Evolutionary conservation across 1,140 invertebrate species (phyloP).

Genomic region (Drosophila hydei): DNA sequence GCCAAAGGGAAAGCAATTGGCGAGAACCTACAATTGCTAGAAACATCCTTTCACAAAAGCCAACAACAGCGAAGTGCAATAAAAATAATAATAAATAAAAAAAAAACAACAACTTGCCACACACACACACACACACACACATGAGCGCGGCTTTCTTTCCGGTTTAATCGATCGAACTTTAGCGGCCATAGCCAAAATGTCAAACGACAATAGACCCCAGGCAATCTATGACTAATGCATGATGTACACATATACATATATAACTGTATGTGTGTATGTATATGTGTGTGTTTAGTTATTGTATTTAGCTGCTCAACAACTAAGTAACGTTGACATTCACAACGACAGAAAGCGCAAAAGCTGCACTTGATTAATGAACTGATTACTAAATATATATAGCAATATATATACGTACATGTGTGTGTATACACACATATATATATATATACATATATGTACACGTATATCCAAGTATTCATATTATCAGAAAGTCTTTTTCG

Average conservation of each 20-base stretch:
- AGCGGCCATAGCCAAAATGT: conserved; percentile 16
- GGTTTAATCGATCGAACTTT: conserved; percentile 35
- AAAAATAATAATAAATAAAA: neutral
- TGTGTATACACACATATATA: neutral
- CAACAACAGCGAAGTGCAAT: neutral
- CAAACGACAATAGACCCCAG: conserved; percentile 14
- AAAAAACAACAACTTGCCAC: neutral
- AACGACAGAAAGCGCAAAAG: conserved; percentile 5
- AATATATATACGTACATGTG: neutral
- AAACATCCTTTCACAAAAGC: conserved; percentile 39
- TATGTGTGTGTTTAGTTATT: conserved; percentile 5
- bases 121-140: neutral
- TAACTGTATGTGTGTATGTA: neutral
- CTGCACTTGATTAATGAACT: neutral
- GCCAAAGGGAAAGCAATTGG: conserved; percentile 43
- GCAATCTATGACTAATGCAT: conserved; percentile 10
- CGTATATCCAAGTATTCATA: neutral
- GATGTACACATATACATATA: too few species aligned
- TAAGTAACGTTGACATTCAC: too few species aligned
- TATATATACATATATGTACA: neutral
- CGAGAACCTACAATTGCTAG: conserved; percentile 10
- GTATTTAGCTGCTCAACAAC: too few species aligned
- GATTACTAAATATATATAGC: neutral
- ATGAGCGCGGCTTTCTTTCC: conserved; percentile 23
- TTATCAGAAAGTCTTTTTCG: too few species aligned